Conservation (phyloP, 2,888 invertebrate species). For the Cancer borealis region DNA sequence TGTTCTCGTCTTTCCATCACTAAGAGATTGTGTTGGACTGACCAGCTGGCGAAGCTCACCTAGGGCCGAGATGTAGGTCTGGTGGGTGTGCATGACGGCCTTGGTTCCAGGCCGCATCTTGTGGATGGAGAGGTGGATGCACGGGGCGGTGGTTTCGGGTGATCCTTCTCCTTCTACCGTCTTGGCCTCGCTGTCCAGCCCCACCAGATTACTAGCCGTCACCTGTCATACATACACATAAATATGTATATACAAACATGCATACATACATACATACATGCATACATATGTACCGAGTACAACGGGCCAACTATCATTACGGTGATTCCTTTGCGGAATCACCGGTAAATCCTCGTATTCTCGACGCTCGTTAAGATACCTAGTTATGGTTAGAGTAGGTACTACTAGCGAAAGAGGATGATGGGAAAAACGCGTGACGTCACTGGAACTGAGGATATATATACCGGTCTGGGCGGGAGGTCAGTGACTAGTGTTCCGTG, state of each 20-base stretch:
- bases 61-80: conserved; percentile 78
- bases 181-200: conserved; percentile 61
- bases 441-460: too few relatives aligned
- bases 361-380: too few relatives aligned
- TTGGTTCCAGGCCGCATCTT: conserved; percentile 72
- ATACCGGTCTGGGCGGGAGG: too few relatives aligned
- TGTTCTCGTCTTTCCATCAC: neutral
- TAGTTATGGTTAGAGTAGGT: too few relatives aligned
- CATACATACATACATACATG: neutral
- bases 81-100: conserved; percentile 78
- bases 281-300: too few relatives aligned
- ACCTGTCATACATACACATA: conserved; percentile 37
- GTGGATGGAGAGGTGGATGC: conserved; percentile 78
- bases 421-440: too few relatives aligned
- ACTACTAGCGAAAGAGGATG: too few relatives aligned
- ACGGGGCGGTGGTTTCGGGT: conserved; percentile 77
- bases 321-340: too few relatives aligned
- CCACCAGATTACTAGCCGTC: conserved; percentile 66
- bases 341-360: too few relatives aligned
- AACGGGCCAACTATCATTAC: too few relatives aligned
- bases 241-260: neutral
- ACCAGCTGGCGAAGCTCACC: conserved; percentile 68
- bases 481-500: too few relatives aligned
- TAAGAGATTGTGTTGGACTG: neutral
- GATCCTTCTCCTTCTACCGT: conserved; percentile 77